These are phyloP conservation scores for Hippopotamyrus pictus DNA, from an alignment of 2,797 vertebrate genomes.

Conservation along the genomic window DNA sequence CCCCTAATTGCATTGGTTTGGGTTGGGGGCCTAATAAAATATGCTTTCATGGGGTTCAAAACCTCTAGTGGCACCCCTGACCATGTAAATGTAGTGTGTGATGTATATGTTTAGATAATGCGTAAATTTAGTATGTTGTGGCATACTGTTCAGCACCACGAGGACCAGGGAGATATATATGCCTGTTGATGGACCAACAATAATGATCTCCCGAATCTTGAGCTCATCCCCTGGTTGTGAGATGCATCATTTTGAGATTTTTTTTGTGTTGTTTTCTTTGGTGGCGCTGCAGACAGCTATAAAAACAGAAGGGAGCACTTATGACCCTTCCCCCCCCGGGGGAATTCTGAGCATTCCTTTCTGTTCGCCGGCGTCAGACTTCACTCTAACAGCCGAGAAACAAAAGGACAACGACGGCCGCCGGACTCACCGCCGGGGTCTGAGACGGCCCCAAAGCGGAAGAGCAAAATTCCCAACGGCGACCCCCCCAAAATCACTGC, in stretches of 20 bases:
- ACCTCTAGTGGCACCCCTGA: neutral
- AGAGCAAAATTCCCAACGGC: neutral
- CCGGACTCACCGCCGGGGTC: neutral
- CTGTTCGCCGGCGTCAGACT: neutral
- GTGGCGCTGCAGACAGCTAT: neutral
- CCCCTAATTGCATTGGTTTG: neutral
- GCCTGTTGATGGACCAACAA: neutral
- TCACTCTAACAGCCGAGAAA: neutral
- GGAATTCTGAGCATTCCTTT: neutral
- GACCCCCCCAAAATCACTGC: neutral
- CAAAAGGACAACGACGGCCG: neutral
- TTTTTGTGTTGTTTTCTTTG: neutral
- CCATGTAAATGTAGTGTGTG: neutral
- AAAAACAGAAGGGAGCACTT: constrained; percentile 2
- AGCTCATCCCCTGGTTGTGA: neutral
- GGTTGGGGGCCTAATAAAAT: neutral
- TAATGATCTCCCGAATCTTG: neutral
- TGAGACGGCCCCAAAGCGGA: neutral
- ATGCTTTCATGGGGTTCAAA: neutral
- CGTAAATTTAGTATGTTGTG: neutral
- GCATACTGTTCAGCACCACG: neutral
- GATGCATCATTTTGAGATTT: neutral
- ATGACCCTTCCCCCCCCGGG: neutral
- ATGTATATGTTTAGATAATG: neutral
- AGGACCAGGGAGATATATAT: neutral